Evolutionary conservation across 1,140 invertebrate species (phyloP).

Genomic region (Aphelinus atriplicis): DNA sequence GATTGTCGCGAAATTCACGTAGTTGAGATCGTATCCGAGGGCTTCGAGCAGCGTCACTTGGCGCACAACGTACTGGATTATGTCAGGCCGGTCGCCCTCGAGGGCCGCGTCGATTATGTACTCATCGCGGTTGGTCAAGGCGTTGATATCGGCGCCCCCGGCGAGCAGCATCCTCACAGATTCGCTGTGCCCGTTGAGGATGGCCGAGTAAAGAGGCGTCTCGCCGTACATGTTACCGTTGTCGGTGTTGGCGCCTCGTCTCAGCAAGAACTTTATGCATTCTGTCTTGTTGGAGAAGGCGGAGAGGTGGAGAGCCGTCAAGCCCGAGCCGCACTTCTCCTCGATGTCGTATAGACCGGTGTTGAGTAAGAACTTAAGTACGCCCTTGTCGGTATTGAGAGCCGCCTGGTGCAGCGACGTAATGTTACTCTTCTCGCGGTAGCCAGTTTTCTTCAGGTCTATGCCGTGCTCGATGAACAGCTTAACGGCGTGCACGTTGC

Average conservation of each 20-base stretch:
- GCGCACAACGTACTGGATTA: not conserved
- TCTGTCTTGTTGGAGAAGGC: not conserved
- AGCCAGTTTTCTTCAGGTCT: conserved; percentile 6
- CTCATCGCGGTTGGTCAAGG: not conserved
- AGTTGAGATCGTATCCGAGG: not conserved
- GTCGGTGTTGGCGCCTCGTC: conserved; percentile 1
- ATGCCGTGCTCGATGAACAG: conserved; percentile 15
- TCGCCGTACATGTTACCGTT: conserved; percentile 17
- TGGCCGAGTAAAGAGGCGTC: conserved; percentile 14
- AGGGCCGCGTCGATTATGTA: conserved; percentile 1
- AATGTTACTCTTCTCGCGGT: not conserved
- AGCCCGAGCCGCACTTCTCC: not conserved
- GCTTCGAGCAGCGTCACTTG: conserved; percentile 5
- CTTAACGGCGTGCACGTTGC: conserved; percentile 8
- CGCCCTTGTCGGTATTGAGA: conserved; percentile 15
- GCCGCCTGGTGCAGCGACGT: conserved; percentile 10
- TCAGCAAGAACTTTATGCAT: conserved; percentile 16
- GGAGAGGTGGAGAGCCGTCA: conserved; percentile 20
- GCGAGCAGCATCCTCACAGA: not conserved
- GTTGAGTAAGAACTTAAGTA: conserved; percentile 8
- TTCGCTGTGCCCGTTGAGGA: conserved; percentile 1
- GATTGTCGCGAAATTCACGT: not conserved
- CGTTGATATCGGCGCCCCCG: not conserved
- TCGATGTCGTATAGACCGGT: conserved; percentile 19
- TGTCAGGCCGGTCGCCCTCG: not conserved